Evolutionary conservation across 2,888 invertebrate genomes (phyloP), one percentile per base, ranked within the genome.

Genomic region (Malthinus flaveolus): DNA sequence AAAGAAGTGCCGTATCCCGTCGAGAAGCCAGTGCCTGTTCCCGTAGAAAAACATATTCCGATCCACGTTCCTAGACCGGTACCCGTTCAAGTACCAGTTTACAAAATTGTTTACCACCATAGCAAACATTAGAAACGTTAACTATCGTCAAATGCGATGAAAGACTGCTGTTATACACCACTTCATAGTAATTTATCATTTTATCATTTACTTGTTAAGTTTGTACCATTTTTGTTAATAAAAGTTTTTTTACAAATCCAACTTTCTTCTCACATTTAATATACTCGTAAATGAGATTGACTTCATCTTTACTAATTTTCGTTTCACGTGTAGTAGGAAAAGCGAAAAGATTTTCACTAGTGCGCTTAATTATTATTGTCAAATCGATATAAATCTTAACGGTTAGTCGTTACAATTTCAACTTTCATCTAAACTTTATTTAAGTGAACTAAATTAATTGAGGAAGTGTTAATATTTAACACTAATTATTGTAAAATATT

Each of bases 91-190:
- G 87, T 88, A 31, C 88, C 88, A 0, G 85, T 88, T 1, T 86
- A 87, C 72, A 88, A 88, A 76, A 85, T 87, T 36, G 84, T 89
- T 56, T 87, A 88, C 67, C 88, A 89, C 68, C 86, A 87, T 50
- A 84, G 87, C 64, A 88, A 88, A 72, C 79, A 80, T 66, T 74
- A 69, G 23, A 23, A 58, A 33, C 13, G 34, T 49, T 39, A 55
- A 51, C 32, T 10, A 13, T 8, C 12, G 35, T 36, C 45, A 36
- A 56, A 48, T 36, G 32, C 37, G 44, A 56, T 45, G 49, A 56
- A 56, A 56, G 61, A 56, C 61, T 57, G 56, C 45, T 56, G 56
- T 48, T 59, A 61, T 56, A 46, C 44, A 61, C 57, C 56, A 60
- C 53, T 53, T 57, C 61, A 61, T 53, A 49, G 53, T 57, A 53